Conservation (phyloP, 1,140 invertebrate species). For the Monomorium pharaonis region DNA sequence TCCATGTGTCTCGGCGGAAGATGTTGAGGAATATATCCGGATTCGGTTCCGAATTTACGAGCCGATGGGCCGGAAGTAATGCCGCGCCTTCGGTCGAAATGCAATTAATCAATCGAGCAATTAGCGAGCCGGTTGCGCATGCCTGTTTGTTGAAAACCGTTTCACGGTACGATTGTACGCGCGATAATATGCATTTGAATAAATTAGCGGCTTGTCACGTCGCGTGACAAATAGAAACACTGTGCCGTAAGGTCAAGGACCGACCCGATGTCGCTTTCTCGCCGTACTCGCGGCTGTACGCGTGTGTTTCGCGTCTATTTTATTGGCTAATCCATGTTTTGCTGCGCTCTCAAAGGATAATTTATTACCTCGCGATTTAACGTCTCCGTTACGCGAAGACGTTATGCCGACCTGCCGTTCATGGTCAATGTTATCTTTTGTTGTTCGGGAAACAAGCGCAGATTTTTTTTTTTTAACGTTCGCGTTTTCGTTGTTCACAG, state of each 20-base stretch:
- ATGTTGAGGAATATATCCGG: neutral
- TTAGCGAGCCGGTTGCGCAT: conserved; percentile 21
- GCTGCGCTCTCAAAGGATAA: conserved; percentile 17
- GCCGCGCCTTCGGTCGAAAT: conserved; percentile 1
- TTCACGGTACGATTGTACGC: neutral
- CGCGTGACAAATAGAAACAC: conserved; percentile 76
- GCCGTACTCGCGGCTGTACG: conserved; percentile 66
- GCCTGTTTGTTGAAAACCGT: neutral
- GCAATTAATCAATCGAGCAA: conserved; percentile 36
- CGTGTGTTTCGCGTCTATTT: conserved; percentile 57
- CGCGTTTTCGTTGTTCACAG: neutral
- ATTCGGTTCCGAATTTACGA: neutral
- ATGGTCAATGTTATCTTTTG: conserved; percentile 39
- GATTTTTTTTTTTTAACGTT: neutral
- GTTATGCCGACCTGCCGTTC: neutral
- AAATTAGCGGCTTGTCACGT: conserved; percentile 71
- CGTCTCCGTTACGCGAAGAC: conserved; percentile 10
- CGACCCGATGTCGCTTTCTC: conserved; percentile 72
- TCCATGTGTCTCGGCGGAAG: neutral
- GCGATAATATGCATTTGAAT: conserved; percentile 36
- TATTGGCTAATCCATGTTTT: conserved; percentile 43
- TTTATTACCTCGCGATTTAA: conserved; percentile 41
- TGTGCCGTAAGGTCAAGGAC: conserved; percentile 75
- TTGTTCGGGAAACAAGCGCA: neutral
- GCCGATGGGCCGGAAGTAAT: neutral